Base-by-base conservation (phyloP, 2,797 vertebrate species). In the Paedocypris micromegethes region DNA sequence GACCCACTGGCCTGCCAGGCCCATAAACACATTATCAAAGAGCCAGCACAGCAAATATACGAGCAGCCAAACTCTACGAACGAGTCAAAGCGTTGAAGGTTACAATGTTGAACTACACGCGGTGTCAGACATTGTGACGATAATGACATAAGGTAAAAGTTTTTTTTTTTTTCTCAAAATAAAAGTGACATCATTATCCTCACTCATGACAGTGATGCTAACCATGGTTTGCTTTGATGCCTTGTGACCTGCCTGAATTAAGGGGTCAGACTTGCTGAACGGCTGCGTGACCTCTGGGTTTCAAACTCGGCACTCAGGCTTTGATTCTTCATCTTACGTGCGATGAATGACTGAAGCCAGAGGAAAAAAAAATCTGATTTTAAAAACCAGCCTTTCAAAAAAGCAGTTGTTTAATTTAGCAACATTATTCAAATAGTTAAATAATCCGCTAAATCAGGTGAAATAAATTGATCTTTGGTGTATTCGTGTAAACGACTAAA, bases 21-120 rank as follows among this genome's bases (percentile, higher is more conserved):
- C 75, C 76, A 67, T 80, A 76, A 81, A 84, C 77, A 78, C 73
- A 80, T 83, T 77, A 83, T 72, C 74, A 70, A 75, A 66, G 50
- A 61, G 51, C 70, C 55, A 74, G 46, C 48, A 48, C 57, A 66
- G 65, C 79, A 78, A 81, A 83, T 81, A 77, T 73, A 80, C 78
- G 6, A 9, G 76, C 73, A 74, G 49, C 60, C 37, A 64, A 77
- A 77, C 43, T 51, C 23, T 49, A 8, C 37, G 49, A 58, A 67
- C 59, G 7, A 7, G 8, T 40, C 4, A 5, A 38, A 50, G 50
- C 6, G 42, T 46, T 46, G 9, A 45, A 68, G 3, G 48, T 9
- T 6, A 41, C 23, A 59, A 6, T n/a, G 46, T 6, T 3, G 3
- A 46, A 9, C 37, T 41, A 43, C 48, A 40, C 37, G 5, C 37